phyloP scores from a whole-genome alignment of 2,113 vertebrate genomes.

The Diglossa brunneiventris region DNA sequence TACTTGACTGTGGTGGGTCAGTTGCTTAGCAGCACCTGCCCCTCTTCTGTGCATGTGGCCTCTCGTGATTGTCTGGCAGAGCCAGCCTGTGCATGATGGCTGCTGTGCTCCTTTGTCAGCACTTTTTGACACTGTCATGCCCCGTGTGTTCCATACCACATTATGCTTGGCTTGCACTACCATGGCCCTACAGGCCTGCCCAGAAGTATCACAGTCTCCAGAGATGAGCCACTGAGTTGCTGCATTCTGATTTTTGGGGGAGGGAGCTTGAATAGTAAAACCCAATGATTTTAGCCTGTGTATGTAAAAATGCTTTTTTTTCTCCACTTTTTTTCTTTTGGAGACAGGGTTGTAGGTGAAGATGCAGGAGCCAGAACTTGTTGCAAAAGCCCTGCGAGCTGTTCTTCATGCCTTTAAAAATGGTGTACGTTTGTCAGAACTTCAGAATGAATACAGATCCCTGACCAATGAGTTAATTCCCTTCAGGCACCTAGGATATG shows the following conservation, averaged over 20 bases:
- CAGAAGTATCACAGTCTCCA: not conserved
- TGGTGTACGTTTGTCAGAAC: slow-evolving; percentile 75
- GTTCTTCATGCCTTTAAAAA: slow-evolving; percentile 87
- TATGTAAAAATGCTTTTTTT: not conserved
- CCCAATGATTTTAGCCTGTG: not conserved
- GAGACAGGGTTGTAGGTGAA: slow-evolving; percentile 41
- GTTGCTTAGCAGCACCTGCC: fast-evolving
- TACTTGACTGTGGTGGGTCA: not conserved
- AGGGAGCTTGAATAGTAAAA: not conserved
- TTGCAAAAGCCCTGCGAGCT: slow-evolving; percentile 85
- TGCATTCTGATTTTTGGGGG: not conserved
- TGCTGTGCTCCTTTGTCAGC: not conserved
- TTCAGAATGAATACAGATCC: slow-evolving; percentile 82
- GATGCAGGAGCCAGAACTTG: slow-evolving; percentile 82
- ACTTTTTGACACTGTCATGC: not conserved
- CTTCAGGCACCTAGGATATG: slow-evolving; percentile 79
- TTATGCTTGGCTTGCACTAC: not conserved
- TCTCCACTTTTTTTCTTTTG: not conserved
- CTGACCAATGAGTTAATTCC: slow-evolving; percentile 88
- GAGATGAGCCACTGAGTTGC: not conserved
- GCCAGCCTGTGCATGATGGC: not conserved
- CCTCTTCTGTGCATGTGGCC: not conserved
- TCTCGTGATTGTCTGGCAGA: not conserved
- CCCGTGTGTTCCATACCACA: fast-evolving
- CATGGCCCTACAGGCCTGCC: not conserved